These are phyloP conservation scores for Uloborus diversus DNA, from an alignment of 1,140 invertebrate species.

Conservation along the genomic window DNA sequence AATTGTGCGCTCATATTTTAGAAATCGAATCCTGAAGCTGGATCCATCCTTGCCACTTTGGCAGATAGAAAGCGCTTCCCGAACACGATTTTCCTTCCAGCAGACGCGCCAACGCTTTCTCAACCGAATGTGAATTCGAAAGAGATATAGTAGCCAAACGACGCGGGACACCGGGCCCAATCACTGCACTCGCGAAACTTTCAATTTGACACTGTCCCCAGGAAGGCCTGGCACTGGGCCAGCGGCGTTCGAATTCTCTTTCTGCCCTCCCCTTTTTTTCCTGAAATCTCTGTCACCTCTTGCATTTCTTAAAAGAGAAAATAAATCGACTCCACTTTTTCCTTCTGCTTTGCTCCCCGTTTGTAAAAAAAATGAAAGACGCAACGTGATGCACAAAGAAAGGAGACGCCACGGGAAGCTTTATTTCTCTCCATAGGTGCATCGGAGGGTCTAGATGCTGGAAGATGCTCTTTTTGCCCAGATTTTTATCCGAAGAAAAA, in stretches of 20 bases:
- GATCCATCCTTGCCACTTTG: too few relatives aligned
- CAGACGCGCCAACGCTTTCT: too few relatives aligned
- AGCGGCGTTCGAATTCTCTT: background rate
- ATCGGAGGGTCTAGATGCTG: background rate
- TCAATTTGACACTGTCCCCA: background rate
- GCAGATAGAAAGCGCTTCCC: too few relatives aligned
- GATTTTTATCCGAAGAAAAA: background rate
- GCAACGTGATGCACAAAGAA: background rate
- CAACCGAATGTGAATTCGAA: too few relatives aligned
- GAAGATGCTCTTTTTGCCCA: background rate
- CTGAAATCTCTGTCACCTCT: conserved; percentile 1
- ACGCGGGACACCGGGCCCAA: too few relatives aligned
- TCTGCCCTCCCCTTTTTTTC: too few relatives aligned
- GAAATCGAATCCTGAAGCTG: too few relatives aligned
- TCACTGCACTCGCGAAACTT: too few relatives aligned
- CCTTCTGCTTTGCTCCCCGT: background rate
- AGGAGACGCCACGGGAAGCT: background rate
- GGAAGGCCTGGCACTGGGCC: background rate
- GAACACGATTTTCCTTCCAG: too few relatives aligned
- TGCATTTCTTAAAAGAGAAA: conserved; percentile 10
- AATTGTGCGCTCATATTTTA: too few relatives aligned
- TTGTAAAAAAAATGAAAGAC: too few relatives aligned
- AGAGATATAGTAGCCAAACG: too few relatives aligned
- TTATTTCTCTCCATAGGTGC: conserved; percentile 4
- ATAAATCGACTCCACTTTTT: conserved; percentile 6